phyloP scores from a whole-genome alignment of 1,140 invertebrate genomes.

The Pseudomyrmex pallidus region DNA sequence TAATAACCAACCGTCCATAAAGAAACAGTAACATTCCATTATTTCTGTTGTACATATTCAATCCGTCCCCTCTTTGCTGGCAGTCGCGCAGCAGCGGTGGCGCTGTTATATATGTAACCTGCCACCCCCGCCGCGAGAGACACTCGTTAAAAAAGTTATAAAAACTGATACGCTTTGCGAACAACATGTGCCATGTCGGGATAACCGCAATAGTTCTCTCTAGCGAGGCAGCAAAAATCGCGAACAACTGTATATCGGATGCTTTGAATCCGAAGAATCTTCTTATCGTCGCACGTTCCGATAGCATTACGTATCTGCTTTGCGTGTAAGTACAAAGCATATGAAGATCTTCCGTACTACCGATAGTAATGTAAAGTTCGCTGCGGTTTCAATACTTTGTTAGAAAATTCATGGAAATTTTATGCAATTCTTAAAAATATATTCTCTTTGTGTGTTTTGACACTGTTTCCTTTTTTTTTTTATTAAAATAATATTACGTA shows the following conservation, averaged over 20 bases:
- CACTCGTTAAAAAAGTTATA: slow-evolving; percentile 35
- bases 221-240: slow-evolving; percentile 3
- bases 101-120: not conserved
- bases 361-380: not conserved
- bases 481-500: too few species aligned
- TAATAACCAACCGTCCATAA: slow-evolving; percentile 58
- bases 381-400: not conserved
- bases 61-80: slow-evolving; percentile 27
- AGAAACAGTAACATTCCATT: slow-evolving; percentile 17
- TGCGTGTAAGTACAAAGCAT: not conserved
- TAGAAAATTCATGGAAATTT: not conserved
- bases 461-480: too few species aligned
- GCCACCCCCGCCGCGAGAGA: not conserved
- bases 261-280: slow-evolving; percentile 19
- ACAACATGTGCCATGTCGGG: slow-evolving; percentile 15
- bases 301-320: not conserved
- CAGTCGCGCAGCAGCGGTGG: not conserved
- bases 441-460: too few species aligned
- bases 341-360: not conserved
- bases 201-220: slow-evolving; percentile 6
- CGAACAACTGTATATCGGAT: not conserved
- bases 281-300: slow-evolving; percentile 5
- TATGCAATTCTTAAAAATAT: too few species aligned
- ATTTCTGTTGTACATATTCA: slow-evolving; percentile 30
- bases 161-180: not conserved